phyloP scores from a whole-genome alignment of 1,140 invertebrate genomes.

The Gonioctena quinquepunctata region DNA sequence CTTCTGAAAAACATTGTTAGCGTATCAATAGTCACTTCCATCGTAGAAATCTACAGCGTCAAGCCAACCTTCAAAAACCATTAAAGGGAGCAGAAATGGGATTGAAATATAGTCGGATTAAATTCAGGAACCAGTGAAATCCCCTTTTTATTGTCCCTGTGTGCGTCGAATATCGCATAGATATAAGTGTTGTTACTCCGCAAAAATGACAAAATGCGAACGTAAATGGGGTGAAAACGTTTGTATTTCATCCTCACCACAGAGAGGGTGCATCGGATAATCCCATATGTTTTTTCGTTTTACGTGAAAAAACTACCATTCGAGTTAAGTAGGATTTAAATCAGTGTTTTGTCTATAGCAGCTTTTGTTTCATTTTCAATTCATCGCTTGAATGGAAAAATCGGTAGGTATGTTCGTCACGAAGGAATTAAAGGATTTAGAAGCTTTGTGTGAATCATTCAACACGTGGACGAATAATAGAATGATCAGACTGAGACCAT shows the following conservation, averaged over 20 bases:
- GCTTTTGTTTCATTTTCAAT: not conserved
- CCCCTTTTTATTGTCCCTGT: slow-evolving; percentile 27
- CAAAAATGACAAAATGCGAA: slow-evolving; percentile 33
- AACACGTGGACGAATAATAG: no score
- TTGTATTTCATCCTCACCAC: slow-evolving; percentile 13
- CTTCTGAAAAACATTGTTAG: no score
- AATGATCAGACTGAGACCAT: no score
- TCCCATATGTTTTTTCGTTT: slow-evolving; percentile 15
- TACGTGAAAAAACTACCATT: not conserved
- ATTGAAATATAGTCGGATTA: slow-evolving; percentile 29
- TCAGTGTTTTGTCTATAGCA: not conserved
- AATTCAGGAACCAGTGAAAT: slow-evolving; percentile 20
- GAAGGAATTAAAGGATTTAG: no score
- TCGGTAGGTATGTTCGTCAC: no score
- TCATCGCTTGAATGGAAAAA: not conserved
- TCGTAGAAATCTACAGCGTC: not conserved
- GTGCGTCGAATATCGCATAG: slow-evolving; percentile 20
- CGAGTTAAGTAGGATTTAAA: not conserved
- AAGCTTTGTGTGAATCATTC: no score
- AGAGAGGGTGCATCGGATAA: slow-evolving; percentile 13
- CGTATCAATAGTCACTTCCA: not conserved
- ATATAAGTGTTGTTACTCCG: slow-evolving; percentile 26
- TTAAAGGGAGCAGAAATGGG: slow-evolving; percentile 14
- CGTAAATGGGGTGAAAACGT: slow-evolving; percentile 22
- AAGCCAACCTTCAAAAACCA: slow-evolving; percentile 4